A percentile compares a stretch with the other conserved stretches of the same genome.
Conservation (phyloP, 2,888 invertebrate genomes). For the Chorisops tibialis region DNA sequence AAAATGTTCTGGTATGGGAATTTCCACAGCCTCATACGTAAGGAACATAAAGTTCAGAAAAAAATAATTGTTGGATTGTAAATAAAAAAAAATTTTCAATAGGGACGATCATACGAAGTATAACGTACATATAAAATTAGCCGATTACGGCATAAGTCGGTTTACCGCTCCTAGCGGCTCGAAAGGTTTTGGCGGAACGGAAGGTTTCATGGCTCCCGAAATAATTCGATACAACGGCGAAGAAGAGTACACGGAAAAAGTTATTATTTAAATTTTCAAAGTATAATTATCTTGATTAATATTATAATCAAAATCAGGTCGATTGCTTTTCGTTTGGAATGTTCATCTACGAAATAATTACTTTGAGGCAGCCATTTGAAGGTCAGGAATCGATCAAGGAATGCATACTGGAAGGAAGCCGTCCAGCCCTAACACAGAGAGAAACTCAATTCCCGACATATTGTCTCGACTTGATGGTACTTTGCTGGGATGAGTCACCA, state of each 20-base stretch:
- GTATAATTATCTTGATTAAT: constrained; percentile 1
- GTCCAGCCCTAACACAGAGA: constrained; percentile 82
- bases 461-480: constrained; percentile 90
- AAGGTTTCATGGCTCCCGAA: constrained; percentile 99
- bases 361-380: constrained; percentile 91
- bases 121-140: constrained; percentile 84
- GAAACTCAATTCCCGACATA: constrained; percentile 82
- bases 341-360: constrained; percentile 94
- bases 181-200: constrained; percentile 97
- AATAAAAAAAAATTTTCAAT: neutral
- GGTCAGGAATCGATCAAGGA: constrained; percentile 96
- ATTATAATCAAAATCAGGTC: constrained; percentile 58
- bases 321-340: constrained; percentile 99
- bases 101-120: constrained; percentile 62
- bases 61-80: too few relatives aligned
- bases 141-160: constrained; percentile 94
- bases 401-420: constrained; percentile 89
- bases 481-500: constrained; percentile 90
- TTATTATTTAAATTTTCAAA: constrained; percentile 40
- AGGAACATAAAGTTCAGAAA: constrained; percentile 36
- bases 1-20: constrained; percentile 98
- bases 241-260: constrained; percentile 97
- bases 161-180: constrained; percentile 85
- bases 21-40: constrained; percentile 70
- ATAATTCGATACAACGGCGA: constrained; percentile 98